Evolutionary conservation across 2,113 vertebrate species (phyloP).

Genomic region (Bos javanicus): DNA sequence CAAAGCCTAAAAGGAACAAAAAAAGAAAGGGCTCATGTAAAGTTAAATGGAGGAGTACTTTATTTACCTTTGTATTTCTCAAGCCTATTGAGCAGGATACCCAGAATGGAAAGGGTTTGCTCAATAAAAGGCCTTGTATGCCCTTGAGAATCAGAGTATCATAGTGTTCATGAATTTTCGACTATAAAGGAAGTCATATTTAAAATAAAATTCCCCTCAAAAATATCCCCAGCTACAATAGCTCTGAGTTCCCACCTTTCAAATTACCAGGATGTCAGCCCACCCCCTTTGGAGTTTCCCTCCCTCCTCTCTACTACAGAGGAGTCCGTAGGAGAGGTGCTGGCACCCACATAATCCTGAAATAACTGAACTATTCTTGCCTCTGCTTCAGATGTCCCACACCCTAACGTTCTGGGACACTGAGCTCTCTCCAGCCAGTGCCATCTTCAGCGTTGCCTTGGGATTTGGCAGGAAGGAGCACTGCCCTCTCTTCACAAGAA

Average conservation of each 20-base stretch:
- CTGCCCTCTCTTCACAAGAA: neutral
- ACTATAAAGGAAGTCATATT: slow-evolving; percentile 25
- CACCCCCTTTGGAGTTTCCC: neutral
- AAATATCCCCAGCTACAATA: slow-evolving; percentile 4
- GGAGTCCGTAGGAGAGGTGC: neutral
- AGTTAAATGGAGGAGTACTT: neutral
- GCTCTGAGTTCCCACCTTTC: neutral
- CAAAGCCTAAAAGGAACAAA: neutral
- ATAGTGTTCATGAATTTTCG: neutral
- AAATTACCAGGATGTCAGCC: neutral
- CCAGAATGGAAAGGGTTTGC: neutral
- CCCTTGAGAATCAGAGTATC: neutral
- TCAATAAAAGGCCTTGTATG: neutral
- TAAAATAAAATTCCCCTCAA: slow-evolving; percentile 19
- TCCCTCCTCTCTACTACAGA: neutral
- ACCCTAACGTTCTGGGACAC: neutral
- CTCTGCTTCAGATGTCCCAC: neutral
- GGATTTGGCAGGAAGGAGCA: neutral
- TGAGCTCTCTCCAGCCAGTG: neutral
- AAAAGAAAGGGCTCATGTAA: neutral
- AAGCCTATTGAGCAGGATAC: neutral
- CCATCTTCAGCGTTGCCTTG: neutral
- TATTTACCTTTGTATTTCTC: neutral
- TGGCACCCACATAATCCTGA: neutral
- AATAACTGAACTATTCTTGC: neutral